Evolutionary conservation across 2,888 invertebrate genomes (phyloP).

Genomic region (Sinohyriopsis cumingii): DNA sequence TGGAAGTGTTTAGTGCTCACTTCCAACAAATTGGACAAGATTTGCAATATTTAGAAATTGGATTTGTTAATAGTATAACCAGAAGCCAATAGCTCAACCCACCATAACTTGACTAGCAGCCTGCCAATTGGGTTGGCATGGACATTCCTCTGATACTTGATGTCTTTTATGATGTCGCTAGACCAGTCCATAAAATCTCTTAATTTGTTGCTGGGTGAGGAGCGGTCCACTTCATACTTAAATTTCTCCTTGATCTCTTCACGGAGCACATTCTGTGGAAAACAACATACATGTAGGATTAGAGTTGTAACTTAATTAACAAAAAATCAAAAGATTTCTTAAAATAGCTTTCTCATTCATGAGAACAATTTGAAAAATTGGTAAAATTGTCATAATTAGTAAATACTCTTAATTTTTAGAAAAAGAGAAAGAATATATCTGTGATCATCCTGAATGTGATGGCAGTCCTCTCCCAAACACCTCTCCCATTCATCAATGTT

Average conservation of each 20-base stretch:
- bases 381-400: too few species aligned
- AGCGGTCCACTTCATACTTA: constrained; percentile 70
- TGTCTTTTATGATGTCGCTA: constrained; percentile 69
- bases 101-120: constrained; percentile 67
- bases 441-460: too few species aligned
- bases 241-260: constrained; percentile 71
- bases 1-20: not conserved
- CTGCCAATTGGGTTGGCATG: constrained; percentile 56
- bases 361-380: too few species aligned
- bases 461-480: too few species aligned
- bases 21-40: not conserved
- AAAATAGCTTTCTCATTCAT: not conserved
- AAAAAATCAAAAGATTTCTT: too few species aligned
- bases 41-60: not conserved
- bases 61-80: too few species aligned
- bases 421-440: not conserved
- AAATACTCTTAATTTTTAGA: not conserved
- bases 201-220: constrained; percentile 71
- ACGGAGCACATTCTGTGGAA: constrained; percentile 62
- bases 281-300: not conserved
- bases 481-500: too few species aligned
- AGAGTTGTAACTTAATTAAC: not conserved
- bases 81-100: not conserved
- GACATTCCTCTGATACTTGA: constrained; percentile 67
- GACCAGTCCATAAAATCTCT: constrained; percentile 72